phyloP scores from a whole-genome alignment of 1,140 invertebrate genomes.

The Aphelinus certus region DNA sequence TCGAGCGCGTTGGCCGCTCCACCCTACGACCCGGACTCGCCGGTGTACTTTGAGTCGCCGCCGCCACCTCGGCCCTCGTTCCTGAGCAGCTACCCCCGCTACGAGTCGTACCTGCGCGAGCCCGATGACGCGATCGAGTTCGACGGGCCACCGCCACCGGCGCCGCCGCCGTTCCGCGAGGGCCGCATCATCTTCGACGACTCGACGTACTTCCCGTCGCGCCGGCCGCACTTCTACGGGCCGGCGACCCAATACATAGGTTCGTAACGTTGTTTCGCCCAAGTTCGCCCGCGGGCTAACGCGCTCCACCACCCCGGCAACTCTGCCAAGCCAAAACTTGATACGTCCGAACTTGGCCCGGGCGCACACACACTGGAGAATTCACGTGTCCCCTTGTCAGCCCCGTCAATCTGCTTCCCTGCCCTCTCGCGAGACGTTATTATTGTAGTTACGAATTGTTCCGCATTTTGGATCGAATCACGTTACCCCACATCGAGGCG shows the following conservation, averaged over 20 bases:
- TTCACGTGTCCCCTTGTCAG: no score
- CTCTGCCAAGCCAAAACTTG: no score
- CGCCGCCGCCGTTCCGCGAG: not conserved
- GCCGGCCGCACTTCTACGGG: slow-evolving; percentile 29
- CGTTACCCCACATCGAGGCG: no score
- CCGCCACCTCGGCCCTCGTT: slow-evolving; percentile 14
- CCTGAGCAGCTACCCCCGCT: not conserved
- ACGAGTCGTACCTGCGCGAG: slow-evolving; percentile 35
- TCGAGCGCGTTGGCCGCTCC: slow-evolving; percentile 41
- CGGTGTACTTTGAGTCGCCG: slow-evolving; percentile 17
- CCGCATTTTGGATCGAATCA: no score
- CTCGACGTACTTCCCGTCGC: slow-evolving; percentile 26
- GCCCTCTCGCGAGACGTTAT: no score
- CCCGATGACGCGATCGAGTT: slow-evolving; percentile 9
- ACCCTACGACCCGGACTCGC: slow-evolving; percentile 38
- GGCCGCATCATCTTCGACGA: slow-evolving; percentile 4
- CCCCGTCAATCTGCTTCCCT: no score
- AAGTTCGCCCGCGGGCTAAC: not conserved
- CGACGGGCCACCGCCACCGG: slow-evolving; percentile 1
- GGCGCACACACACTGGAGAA: no score
- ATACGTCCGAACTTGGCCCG: no score
- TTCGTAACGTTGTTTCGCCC: not conserved
- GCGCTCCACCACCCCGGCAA: no score
- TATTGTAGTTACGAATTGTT: no score
- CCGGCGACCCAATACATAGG: not conserved